phyloP scores from a whole-genome alignment of 2,888 invertebrate species.

The Nomada lathburiana region DNA sequence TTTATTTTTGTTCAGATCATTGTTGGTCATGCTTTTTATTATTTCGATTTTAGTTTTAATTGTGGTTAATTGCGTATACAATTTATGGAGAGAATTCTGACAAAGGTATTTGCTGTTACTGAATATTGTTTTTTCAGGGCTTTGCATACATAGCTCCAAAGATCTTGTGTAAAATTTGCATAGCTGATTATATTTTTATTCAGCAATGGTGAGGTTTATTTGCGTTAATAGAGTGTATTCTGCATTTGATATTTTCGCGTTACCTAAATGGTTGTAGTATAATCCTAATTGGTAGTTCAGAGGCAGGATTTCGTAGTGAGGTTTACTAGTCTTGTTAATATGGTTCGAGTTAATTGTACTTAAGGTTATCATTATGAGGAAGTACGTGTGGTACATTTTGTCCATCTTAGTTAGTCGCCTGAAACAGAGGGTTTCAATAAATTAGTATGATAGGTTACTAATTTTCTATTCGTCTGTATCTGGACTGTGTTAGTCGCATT shows the following conservation, averaged over 20 bases:
- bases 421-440: conserved; percentile 38
- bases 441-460: conserved; percentile 33
- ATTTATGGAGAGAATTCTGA: neutral
- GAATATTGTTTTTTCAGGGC: neutral
- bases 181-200: neutral
- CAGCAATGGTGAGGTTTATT: neutral
- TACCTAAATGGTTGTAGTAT: conserved; percentile 13
- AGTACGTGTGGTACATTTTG: neutral
- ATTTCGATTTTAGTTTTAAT: conserved; percentile 2
- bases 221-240: conserved; percentile 13
- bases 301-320: neutral
- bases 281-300: conserved; percentile 17
- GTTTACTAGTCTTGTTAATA: neutral
- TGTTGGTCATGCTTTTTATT: neutral
- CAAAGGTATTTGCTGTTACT: neutral
- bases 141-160: neutral
- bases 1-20: neutral
- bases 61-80: neutral
- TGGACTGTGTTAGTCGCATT: conserved; percentile 19
- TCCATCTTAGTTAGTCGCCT: conserved; percentile 2
- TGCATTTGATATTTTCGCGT: conserved; percentile 13
- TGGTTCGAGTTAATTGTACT: neutral
- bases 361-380: neutral
- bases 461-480: conserved; percentile 10
- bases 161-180: conserved; percentile 17